These are phyloP conservation scores for Rhamnusium bicolor DNA, from an alignment of 2,888 invertebrate species.

Conservation along the genomic window DNA sequence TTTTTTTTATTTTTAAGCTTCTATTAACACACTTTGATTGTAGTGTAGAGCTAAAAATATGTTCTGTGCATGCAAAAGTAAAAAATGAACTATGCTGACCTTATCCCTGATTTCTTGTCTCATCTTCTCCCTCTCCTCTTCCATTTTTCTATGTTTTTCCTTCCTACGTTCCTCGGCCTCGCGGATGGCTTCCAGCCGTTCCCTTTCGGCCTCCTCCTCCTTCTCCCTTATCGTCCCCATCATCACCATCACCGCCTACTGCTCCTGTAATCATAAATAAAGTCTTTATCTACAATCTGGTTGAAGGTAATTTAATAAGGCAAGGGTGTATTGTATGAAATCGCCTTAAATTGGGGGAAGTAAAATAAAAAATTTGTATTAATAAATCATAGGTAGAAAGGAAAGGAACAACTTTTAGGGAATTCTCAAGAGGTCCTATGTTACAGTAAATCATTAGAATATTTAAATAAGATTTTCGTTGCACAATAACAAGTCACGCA, in stretches of 20 bases:
- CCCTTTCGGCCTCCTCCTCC: constrained; percentile 98
- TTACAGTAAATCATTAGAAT: too few species aligned
- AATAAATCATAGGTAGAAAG: not conserved
- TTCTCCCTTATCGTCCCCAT: constrained; percentile 97
- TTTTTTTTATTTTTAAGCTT: too few species aligned
- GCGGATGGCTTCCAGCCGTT: constrained; percentile 96
- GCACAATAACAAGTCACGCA: too few species aligned
- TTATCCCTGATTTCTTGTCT: constrained; percentile 99
- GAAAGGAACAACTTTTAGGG: too few species aligned
- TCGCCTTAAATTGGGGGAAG: not conserved
- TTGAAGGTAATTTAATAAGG: not conserved
- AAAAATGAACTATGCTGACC: constrained; percentile 75
- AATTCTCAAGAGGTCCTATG: not conserved
- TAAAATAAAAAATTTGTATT: not conserved
- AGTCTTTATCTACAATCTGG: constrained; percentile 9
- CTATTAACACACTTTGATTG: too few species aligned
- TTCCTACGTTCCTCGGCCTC: constrained; percentile 98
- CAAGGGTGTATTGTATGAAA: not conserved
- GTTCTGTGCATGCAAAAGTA: not conserved
- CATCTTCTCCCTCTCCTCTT: constrained; percentile 99
- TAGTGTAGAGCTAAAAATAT: too few species aligned
- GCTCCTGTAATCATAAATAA: constrained; percentile 77
- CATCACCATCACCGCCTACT: constrained; percentile 92
- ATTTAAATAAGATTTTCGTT: too few species aligned
- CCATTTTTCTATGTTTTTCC: constrained; percentile 99